phyloP scores from a whole-genome alignment of 2,797 vertebrate genomes.

The Poeciliopsis turneri region DNA sequence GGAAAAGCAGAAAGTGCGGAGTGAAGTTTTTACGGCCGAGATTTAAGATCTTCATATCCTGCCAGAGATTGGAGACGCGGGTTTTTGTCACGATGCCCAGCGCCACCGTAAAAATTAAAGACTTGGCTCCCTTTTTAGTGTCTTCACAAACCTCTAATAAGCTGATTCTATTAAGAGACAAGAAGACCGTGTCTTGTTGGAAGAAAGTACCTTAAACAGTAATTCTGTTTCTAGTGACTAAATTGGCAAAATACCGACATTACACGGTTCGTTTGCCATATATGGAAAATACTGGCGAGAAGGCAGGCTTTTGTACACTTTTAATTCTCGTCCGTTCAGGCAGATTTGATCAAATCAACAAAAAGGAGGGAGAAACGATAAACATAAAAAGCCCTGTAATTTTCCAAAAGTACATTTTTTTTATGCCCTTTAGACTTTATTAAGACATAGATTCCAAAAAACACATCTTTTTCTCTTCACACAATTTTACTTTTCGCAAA shows the following conservation, averaged over 20 bases:
- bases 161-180: conserved; percentile 9
- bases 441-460: neutral
- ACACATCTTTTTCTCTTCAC: neutral
- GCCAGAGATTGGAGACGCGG: conserved; percentile 52
- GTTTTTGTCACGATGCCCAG: conserved; percentile 48
- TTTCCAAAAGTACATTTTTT: neutral
- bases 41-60: conserved; percentile 75
- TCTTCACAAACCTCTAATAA: conserved; percentile 13
- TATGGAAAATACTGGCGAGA: too few species aligned
- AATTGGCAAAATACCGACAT: neutral
- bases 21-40: conserved; percentile 71
- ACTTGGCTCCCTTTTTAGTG: conserved; percentile 8
- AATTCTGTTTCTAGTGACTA: neutral
- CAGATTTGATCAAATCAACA: too few species aligned
- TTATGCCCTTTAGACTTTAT: neutral
- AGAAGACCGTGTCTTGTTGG: neutral
- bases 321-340: too few species aligned
- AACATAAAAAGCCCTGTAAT: neutral
- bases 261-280: neutral
- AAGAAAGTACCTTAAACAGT: neutral
- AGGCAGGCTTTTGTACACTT: too few species aligned
- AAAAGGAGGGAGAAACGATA: neutral
- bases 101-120: conserved; percentile 44
- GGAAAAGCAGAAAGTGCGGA: conserved; percentile 33
- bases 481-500: neutral